These are phyloP conservation scores for Tupaia chinensis DNA, from an alignment of 2,113 vertebrate genomes.

Conservation along the genomic window DNA sequence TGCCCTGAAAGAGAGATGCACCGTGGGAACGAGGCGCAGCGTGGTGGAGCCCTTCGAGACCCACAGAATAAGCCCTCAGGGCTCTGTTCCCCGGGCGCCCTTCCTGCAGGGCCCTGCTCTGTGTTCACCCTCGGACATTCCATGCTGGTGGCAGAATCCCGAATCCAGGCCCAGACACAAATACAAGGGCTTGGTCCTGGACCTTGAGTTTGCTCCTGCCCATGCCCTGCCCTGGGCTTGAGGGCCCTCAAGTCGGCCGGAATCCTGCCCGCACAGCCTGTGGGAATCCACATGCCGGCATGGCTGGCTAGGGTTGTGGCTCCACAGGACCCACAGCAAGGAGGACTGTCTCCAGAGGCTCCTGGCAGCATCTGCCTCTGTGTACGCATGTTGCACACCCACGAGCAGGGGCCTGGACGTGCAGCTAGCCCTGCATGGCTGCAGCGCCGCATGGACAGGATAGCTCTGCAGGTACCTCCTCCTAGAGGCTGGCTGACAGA, in stretches of 20 bases:
- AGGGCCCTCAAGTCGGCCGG: fast-evolving
- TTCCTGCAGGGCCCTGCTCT: fast-evolving
- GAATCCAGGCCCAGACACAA: fast-evolving
- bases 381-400: fast-evolving
- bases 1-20: fast-evolving
- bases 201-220: too few relatives aligned
- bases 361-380: fast-evolving
- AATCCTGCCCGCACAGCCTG: too few relatives aligned
- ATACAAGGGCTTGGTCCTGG: not conserved
- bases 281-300: fast-evolving
- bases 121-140: fast-evolving
- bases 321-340: fast-evolving
- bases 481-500: fast-evolving
- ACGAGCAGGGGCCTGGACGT: fast-evolving
- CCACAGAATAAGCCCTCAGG: fast-evolving
- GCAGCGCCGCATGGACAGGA: too few relatives aligned
- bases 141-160: not conserved
- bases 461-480: fast-evolving
- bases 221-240: fast-evolving
- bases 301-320: fast-evolving
- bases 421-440: too few relatives aligned
- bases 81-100: fast-evolving
- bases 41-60: fast-evolving
- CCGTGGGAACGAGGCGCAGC: fast-evolving
- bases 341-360: fast-evolving